Evolutionary conservation across 2,113 vertebrate genomes (phyloP).

Genomic region (Gila orcuttii): DNA sequence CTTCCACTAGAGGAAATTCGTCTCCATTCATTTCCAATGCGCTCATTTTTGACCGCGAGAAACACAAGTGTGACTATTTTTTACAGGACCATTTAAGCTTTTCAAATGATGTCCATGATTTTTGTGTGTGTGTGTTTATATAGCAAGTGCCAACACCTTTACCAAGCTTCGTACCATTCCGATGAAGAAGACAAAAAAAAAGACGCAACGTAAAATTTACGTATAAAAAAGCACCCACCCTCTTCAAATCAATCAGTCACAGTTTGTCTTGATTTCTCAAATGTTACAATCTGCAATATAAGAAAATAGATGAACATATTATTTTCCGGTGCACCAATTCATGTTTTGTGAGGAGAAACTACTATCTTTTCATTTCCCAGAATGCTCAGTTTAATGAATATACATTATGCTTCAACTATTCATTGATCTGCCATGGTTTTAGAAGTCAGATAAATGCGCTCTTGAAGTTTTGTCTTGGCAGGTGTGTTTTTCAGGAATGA

Average conservation of each 20-base stretch:
- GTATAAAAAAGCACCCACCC: accelerated
- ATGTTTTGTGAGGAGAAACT: not conserved
- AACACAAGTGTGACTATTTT: no score
- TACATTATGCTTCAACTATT: not conserved
- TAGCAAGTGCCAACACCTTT: no score
- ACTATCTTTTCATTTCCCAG: not conserved
- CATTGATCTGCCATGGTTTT: not conserved
- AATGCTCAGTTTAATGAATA: conserved; percentile 10
- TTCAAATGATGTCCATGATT: no score
- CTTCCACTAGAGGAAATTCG: no score
- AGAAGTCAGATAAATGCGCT: not conserved
- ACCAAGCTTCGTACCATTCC: no score
- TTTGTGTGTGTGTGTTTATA: no score
- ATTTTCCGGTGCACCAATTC: not conserved
- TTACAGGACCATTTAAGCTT: no score
- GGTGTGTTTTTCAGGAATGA: conserved; percentile 25
- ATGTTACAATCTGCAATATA: not conserved
- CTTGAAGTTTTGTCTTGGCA: not conserved
- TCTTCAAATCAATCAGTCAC: not conserved
- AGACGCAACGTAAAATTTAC: no score
- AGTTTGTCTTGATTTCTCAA: not conserved
- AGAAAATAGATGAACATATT: no score
- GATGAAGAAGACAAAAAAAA: no score
- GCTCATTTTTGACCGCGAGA: no score
- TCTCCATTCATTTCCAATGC: no score